phyloP scores from a whole-genome alignment of 2,888 invertebrate species.

The Laspeyria flexula region DNA sequence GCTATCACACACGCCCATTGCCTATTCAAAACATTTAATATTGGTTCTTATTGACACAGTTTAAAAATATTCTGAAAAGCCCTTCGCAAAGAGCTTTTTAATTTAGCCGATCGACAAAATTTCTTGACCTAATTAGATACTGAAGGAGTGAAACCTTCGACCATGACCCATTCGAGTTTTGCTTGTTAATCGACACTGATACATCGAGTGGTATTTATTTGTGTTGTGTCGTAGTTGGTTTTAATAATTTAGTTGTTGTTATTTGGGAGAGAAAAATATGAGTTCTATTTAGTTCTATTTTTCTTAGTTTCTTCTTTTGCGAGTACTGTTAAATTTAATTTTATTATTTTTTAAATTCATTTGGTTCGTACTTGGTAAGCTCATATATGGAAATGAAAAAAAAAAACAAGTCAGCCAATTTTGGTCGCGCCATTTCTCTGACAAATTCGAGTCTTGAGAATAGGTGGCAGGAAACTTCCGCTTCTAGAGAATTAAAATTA shows the following conservation, averaged over 20 bases:
- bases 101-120: slow-evolving; percentile 7
- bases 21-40: neutral
- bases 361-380: too few species aligned
- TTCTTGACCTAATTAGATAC: slow-evolving; percentile 36
- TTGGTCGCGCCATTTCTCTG: too few species aligned
- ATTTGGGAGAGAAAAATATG: neutral
- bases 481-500: too few species aligned
- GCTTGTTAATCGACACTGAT: slow-evolving; percentile 25
- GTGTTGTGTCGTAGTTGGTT: slow-evolving; percentile 5
- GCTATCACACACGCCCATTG: neutral
- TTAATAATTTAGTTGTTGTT: slow-evolving; percentile 7
- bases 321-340: neutral
- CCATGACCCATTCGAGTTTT: slow-evolving; percentile 27
- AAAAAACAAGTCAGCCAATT: too few species aligned
- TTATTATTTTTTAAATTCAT: too few species aligned
- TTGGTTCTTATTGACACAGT: neutral
- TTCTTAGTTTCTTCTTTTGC: neutral
- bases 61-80: neutral
- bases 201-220: slow-evolving; percentile 15
- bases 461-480: too few species aligned
- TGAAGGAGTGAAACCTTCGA: slow-evolving; percentile 17
- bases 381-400: too few species aligned
- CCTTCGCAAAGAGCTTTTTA: neutral
- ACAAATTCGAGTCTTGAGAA: too few species aligned
- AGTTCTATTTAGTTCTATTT: neutral